Evolutionary conservation across 2,888 invertebrate genomes (phyloP), one percentile per base, ranked within the genome.

Genomic region (Horisme vitalbata): DNA sequence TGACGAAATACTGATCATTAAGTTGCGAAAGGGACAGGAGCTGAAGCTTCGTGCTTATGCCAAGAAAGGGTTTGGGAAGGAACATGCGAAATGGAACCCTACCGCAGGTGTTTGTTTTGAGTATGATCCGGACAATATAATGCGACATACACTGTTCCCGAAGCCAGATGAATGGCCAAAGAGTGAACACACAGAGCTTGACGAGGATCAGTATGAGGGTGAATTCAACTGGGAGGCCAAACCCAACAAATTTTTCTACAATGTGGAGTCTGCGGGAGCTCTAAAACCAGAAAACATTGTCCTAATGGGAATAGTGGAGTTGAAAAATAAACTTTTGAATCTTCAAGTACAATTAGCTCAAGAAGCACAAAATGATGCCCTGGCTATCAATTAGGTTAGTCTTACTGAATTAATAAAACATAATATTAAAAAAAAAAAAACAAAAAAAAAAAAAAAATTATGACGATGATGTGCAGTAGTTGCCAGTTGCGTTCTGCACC

Each of bases 61-160:
- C 0, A 98, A 99, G 68, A 99, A 99, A 90, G 93, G 93, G 5
- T 97, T 98, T 88, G 98, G 99, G 0, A 99, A 99, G 75, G 99
- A 99, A 77, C 99, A 99, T 88, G 99, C 99, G 0, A 99, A 99
- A 82, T 99, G 99, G 99, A 99, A 99, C 88, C 99, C 99, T 2
- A 99, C 99, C 0, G 97, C 97, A 35, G 99, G 99, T 28, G 99
- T 99, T 1, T 95, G 96, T 37, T 99, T 99, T 83, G 99, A 99
- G 82, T 99, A 99, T 86, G 99, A 99, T 86, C 99, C 99, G 0
- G 99, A 99, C 74, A 99, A 99, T 88, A 91, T 95, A 0, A 95
- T 99, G 93, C 91, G 97, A 26, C 99, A 99, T 72, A 99, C 99
- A 1, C 89, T 98, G 21, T 98, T 92, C 65, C 98, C 99, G 0